phyloP scores from a whole-genome alignment of 2,113 vertebrate genomes.

The Progne subis region DNA sequence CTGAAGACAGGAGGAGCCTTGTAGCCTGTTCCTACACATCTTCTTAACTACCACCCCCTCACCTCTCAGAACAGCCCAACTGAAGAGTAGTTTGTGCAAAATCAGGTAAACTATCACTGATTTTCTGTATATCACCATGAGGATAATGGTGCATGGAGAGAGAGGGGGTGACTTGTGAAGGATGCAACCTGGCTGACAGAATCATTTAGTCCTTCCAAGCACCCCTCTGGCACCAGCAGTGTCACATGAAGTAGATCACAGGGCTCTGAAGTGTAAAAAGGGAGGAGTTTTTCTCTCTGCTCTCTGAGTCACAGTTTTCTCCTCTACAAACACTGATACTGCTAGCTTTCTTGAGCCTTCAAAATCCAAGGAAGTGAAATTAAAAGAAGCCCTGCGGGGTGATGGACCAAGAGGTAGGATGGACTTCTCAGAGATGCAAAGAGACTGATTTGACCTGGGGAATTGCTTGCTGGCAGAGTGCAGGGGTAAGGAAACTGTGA shows the following conservation, averaged over 20 bases:
- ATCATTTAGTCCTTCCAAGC: neutral
- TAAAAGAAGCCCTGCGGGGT: slow-evolving; percentile 9
- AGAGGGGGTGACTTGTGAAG: neutral
- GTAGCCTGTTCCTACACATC: neutral
- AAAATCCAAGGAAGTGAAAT: slow-evolving; percentile 5
- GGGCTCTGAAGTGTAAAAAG: neutral
- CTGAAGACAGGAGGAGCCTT: neutral
- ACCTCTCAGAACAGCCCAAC: neutral
- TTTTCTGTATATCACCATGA: neutral
- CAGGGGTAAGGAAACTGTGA: neutral
- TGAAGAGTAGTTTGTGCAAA: neutral
- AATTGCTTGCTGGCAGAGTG: neutral
- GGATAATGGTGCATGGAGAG: neutral
- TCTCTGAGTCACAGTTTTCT: neutral
- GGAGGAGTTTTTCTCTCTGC: neutral
- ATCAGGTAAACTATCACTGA: neutral
- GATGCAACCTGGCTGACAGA: slow-evolving; percentile 8
- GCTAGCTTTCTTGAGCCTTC: neutral
- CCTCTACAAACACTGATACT: neutral
- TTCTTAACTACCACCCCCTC: neutral
- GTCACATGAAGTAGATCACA: neutral
- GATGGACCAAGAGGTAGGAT: neutral
- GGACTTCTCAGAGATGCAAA: neutral
- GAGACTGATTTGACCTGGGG: neutral
- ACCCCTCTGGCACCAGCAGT: neutral